Evolutionary conservation across 2,113 vertebrate species (phyloP).

Genomic region (Nesoenas mayeri): DNA sequence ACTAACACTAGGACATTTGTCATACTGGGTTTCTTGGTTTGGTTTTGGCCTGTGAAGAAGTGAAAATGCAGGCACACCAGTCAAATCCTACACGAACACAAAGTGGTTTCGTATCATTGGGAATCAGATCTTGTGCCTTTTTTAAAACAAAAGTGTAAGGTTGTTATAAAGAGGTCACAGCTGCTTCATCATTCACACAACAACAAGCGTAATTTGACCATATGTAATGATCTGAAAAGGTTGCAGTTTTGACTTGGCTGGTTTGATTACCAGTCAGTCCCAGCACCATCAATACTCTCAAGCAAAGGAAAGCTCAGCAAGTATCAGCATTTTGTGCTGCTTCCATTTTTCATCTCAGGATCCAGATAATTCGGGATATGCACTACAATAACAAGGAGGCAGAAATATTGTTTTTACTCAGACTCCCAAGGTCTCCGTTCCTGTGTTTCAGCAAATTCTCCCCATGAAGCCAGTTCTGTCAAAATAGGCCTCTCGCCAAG

Average conservation of each 20-base stretch:
- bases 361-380: not conserved
- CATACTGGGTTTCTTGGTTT: not conserved
- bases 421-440: not conserved
- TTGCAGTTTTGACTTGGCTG: not conserved
- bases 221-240: not conserved
- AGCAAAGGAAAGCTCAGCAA: not conserved
- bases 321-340: not conserved
- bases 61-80: not conserved
- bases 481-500: not conserved
- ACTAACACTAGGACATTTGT: not conserved
- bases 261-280: not conserved
- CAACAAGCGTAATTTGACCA: not conserved
- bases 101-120: not conserved
- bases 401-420: not conserved
- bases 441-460: not conserved
- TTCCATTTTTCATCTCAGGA: not conserved
- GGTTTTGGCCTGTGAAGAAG: not conserved
- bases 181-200: not conserved
- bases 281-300: not conserved
- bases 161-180: not conserved
- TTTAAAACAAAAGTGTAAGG: not conserved
- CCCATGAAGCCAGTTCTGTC: not conserved
- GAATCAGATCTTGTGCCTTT: not conserved
- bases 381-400: not conserved
- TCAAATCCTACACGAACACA: not conserved